phyloP scores from a whole-genome alignment of 2,888 invertebrate genomes.

The Sturmia bella region DNA sequence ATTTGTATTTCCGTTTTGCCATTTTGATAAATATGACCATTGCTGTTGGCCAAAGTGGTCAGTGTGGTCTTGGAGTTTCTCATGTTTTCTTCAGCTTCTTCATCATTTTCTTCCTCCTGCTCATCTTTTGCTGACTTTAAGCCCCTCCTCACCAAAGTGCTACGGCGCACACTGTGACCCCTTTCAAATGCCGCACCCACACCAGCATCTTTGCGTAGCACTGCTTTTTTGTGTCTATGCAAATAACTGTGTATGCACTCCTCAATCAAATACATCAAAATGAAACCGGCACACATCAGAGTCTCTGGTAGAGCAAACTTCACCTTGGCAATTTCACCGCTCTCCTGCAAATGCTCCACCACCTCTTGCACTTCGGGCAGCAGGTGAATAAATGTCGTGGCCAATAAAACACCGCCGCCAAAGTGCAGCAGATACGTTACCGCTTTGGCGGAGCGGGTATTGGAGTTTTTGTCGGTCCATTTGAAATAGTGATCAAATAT shows the following conservation, averaged over 20 bases:
- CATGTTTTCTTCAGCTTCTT: constrained; percentile 9
- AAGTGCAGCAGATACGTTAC: constrained; percentile 88
- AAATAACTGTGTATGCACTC: constrained; percentile 89
- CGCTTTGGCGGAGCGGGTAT: constrained; percentile 79
- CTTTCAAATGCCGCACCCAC: constrained; percentile 79
- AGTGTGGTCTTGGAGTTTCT: background rate
- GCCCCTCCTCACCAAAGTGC: constrained; percentile 73
- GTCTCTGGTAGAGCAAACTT: constrained; percentile 87
- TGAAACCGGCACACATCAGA: constrained; percentile 89
- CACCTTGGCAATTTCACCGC: constrained; percentile 82
- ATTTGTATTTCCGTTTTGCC: constrained; percentile 43
- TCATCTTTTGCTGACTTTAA: background rate
- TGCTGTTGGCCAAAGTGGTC: background rate
- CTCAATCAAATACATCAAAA: constrained; percentile 90
- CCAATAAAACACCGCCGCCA: constrained; percentile 91
- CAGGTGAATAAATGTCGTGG: constrained; percentile 91
- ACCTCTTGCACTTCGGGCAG: constrained; percentile 90
- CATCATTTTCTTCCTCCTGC: background rate
- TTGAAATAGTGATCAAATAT: constrained; percentile 86
- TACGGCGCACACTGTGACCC: constrained; percentile 78
- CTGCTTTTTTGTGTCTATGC: constrained; percentile 81
- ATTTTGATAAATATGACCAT: constrained; percentile 40
- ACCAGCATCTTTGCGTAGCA: constrained; percentile 72
- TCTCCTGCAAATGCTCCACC: constrained; percentile 84
- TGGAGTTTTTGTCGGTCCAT: constrained; percentile 82